Base-by-base conservation (phyloP, 2,113 vertebrate species). In the Malaclemys terrapin region DNA sequence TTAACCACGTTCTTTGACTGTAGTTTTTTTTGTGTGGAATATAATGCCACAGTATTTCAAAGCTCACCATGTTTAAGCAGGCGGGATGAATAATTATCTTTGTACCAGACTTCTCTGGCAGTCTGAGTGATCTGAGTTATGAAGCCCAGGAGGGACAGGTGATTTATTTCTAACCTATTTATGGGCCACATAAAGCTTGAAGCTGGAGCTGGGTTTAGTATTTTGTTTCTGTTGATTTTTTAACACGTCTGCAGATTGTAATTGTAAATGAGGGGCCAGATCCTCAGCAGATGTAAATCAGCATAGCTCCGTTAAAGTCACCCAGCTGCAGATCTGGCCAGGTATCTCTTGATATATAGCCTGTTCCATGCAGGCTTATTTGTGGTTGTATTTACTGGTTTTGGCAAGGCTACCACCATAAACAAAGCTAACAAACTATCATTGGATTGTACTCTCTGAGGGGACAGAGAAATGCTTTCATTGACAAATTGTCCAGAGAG, bases 201-300 rank as follows among this genome's bases (percentile, higher is more conserved):
- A 80, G 92, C 93, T 52, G 62, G 90, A 79, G 85, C 80, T 1
- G 0, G 65, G 82, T 42, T 93, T 78, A 80, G 53, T 52, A 56
- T 92, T 93, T 96, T 82, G 78, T 3, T 95, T 96, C 94, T 82
- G 80, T 95, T 95, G 75, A 57, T 47, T 92, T 56, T 96, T 95
- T 93, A 91, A 91, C 84, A 25, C 90, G 50, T 89, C 94, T 95
- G 27, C 35, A n/a, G 86, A 42, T 56, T 89, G 80, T 80, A 94
- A 95, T 89, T 88, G 85, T 49, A 78, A 87, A 93, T 69, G 31
- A 49, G 86, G 57, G 89, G 38, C 54, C 82, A 11, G 13, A 89
- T n/a, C 62, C 35, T 87, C 84, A 57, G 84, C 0, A 0, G 3
- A 47, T 57, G 31, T 91, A 91, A 95, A 95, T 91, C 50, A 57